phyloP scores from a whole-genome alignment of 2,113 vertebrate genomes.

The Capreolus pygargus region DNA sequence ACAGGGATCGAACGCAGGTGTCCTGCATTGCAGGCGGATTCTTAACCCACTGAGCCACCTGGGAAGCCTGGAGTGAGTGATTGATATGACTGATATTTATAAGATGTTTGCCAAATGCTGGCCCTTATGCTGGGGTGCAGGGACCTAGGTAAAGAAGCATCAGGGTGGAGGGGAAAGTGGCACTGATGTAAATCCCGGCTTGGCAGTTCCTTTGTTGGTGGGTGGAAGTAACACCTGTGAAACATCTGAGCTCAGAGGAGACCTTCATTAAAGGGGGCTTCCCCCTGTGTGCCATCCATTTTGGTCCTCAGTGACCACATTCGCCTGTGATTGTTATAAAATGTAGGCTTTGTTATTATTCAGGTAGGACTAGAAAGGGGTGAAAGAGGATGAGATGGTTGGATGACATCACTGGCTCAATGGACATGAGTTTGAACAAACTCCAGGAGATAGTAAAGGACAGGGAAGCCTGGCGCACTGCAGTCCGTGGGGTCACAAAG shows the following conservation, averaged over 20 bases:
- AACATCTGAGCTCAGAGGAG: background rate
- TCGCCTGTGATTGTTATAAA: accelerated
- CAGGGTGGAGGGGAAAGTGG: accelerated
- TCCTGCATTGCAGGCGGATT: background rate
- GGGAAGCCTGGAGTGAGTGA: background rate
- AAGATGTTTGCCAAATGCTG: background rate
- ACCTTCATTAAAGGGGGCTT: accelerated
- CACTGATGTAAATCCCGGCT: background rate
- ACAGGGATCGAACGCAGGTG: background rate
- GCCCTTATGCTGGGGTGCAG: background rate
- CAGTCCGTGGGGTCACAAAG: background rate
- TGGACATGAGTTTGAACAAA: background rate
- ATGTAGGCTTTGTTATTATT: background rate
- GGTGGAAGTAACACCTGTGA: background rate
- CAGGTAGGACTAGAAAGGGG: background rate
- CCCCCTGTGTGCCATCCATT: accelerated
- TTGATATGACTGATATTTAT: background rate
- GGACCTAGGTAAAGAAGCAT: background rate
- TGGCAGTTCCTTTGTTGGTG: background rate
- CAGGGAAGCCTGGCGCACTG: background rate
- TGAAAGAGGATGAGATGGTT: background rate
- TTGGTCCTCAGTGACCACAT: background rate
- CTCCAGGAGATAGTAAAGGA: background rate
- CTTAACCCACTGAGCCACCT: background rate
- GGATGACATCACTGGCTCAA: background rate